A percentile compares a stretch with the other conserved stretches of the same genome.
phyloP scores from a whole-genome alignment of 2,888 invertebrate species.

The Sinodicranocentrus sp. region DNA sequence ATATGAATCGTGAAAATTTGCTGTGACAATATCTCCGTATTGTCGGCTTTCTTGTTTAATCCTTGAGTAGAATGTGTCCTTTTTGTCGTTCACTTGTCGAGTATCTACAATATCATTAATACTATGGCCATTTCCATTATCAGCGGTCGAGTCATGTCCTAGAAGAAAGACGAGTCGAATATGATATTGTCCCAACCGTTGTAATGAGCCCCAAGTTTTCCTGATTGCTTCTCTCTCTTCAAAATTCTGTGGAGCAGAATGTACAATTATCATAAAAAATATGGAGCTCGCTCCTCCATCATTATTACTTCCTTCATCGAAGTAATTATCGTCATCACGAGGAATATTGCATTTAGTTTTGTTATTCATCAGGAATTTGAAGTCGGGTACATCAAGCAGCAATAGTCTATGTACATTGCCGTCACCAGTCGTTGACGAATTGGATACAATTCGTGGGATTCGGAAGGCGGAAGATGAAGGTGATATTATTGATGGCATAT shows the following conservation, averaged over 20 bases:
- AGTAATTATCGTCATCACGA: constrained; percentile 55
- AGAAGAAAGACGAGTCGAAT: constrained; percentile 77
- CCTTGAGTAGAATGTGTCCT: constrained; percentile 23
- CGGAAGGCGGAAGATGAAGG: constrained; percentile 24
- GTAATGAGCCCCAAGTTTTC: constrained; percentile 77
- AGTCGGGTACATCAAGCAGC: constrained; percentile 53
- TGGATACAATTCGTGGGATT: constrained; percentile 32
- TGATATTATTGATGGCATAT: constrained; percentile 55
- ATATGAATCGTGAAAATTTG: constrained; percentile 76
- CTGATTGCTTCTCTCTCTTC: constrained; percentile 77
- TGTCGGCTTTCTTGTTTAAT: constrained; percentile 71
- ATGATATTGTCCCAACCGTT: constrained; percentile 62
- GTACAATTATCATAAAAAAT: constrained; percentile 77
- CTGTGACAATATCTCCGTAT: constrained; percentile 69
- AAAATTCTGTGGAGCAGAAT: constrained; percentile 77
- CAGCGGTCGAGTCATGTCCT: constrained; percentile 58
- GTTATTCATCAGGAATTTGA: constrained; percentile 61
- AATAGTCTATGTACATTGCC: constrained; percentile 27
- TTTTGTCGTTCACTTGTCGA: neutral
- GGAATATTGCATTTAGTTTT: constrained; percentile 63
- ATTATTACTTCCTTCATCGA: constrained; percentile 36
- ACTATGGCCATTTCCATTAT: constrained; percentile 16
- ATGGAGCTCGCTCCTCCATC: constrained; percentile 50
- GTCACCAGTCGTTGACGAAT: constrained; percentile 10
- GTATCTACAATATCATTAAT: neutral